Evolutionary conservation across 2,113 vertebrate species (phyloP), one percentile per base, ranked within the genome.

Genomic region (Etheostoma cragini): DNA sequence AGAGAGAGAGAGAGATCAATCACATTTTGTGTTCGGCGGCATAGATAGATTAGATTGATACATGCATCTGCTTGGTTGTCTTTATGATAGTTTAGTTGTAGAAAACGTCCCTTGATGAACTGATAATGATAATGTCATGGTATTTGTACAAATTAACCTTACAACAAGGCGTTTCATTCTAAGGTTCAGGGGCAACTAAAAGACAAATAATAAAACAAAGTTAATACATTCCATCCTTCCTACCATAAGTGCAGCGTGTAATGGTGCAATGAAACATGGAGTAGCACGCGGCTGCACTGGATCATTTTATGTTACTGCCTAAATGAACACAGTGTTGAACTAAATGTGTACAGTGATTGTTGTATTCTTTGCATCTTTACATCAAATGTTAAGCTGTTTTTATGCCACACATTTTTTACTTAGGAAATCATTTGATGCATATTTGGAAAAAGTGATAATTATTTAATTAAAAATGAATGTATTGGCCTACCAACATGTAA

Each of bases 381-480:
- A 24, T 35, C 8, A 12, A 24, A 22, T 24, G 7, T 16, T 12
- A 47, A 46, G 12, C 42, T 58, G 17, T n/a, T 74, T n/a, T 74
- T 21, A 52, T 21, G 2, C n/a, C 6, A 11, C 58, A 50, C 16
- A 58, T 71, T 16, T 57, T 49, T 80, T 45, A 61, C 10, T 24
- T 68, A 26, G 11, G 5, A 42, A 72, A 57, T 38, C 0, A 65
- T 81, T 50, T 30, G 10, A 22, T 72, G 42, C 60, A 74, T 60
- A 42, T 70, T 72, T 57, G 60, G 60, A 68, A 52, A 57, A 19
- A 53, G 19, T n/a, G 35, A 53, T 4, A 52, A 35, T 17, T 56
- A 69, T 70, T 60, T 60, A 65, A 78, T 68, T 65, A 46, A 54
- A 56, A 16, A 30, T 54, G 14, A 22, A 61, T 33, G 81, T 74